These are phyloP conservation scores for Eremophila alpestris DNA, from an alignment of 2,797 vertebrate genomes.

Conservation along the genomic window DNA sequence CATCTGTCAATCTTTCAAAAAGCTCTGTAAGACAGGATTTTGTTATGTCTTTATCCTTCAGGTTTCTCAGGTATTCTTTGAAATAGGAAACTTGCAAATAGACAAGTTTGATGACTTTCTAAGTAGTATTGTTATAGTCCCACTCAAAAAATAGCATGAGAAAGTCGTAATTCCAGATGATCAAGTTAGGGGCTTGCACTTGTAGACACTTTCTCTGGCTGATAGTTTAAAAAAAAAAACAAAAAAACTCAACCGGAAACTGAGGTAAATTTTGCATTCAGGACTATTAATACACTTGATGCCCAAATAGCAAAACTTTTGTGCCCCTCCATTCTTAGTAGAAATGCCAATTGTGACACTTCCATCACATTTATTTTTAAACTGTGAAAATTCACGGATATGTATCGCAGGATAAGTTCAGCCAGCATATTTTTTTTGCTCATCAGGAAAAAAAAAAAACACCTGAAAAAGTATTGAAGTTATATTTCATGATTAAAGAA, in stretches of 20 bases:
- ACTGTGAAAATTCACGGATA: neutral
- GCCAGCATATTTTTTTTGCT: neutral
- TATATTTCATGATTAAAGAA: neutral
- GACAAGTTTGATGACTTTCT: neutral
- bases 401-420: neutral
- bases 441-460: neutral
- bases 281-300: neutral
- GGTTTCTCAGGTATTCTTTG: neutral
- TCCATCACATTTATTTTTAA: neutral
- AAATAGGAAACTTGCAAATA: neutral
- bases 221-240: neutral
- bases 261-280: neutral
- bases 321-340: neutral
- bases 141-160: neutral
- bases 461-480: rapidly evolving
- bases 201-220: neutral
- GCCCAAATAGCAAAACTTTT: neutral
- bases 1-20: neutral
- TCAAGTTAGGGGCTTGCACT: neutral
- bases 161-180: neutral
- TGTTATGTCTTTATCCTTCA: neutral
- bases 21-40: neutral
- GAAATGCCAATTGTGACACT: neutral
- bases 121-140: neutral
- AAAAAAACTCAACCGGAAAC: neutral